A percentile compares a stretch with the other conserved stretches of the same genome.
phyloP scores from a whole-genome alignment of 2,797 vertebrate genomes.

The Acipenser oxyrinchus region DNA sequence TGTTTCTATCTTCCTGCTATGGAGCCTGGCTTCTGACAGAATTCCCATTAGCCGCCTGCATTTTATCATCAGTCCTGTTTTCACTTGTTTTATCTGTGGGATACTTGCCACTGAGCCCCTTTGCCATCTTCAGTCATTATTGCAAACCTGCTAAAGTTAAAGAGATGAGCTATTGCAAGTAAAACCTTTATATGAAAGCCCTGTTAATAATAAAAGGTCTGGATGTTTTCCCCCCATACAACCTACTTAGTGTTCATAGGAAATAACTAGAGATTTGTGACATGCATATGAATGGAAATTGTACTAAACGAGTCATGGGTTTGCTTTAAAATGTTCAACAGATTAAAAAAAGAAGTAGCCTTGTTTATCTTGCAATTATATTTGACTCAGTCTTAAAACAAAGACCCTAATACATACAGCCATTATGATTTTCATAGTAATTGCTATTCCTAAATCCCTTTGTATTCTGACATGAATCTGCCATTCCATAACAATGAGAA shows the following conservation, averaged over 20 bases:
- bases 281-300: conserved; percentile 4
- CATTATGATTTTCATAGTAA: too few relatives aligned
- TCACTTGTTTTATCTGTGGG: conserved; percentile 50
- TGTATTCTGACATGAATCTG: too few relatives aligned
- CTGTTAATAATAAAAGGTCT: conserved; percentile 53
- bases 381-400: too few relatives aligned
- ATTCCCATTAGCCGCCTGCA: conserved; percentile 38
- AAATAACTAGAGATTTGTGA: conserved; percentile 18
- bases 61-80: conserved; percentile 53
- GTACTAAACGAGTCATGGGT: conserved; percentile 1
- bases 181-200: conserved; percentile 56
- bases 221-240: conserved; percentile 37
- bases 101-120: conserved; percentile 33
- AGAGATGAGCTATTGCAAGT: conserved; percentile 34
- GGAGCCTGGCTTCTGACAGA: conserved; percentile 46
- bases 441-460: too few relatives aligned
- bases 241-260: conserved; percentile 44
- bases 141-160: conserved; percentile 44
- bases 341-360: not conserved
- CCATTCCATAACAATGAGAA: too few relatives aligned
- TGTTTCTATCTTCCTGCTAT: conserved; percentile 61
- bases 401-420: too few relatives aligned
- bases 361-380: too few relatives aligned
- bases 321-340: conserved; percentile 3
- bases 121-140: conserved; percentile 34